Conservation (phyloP, 2,888 invertebrate genomes). For the Tipula lateralis region DNA sequence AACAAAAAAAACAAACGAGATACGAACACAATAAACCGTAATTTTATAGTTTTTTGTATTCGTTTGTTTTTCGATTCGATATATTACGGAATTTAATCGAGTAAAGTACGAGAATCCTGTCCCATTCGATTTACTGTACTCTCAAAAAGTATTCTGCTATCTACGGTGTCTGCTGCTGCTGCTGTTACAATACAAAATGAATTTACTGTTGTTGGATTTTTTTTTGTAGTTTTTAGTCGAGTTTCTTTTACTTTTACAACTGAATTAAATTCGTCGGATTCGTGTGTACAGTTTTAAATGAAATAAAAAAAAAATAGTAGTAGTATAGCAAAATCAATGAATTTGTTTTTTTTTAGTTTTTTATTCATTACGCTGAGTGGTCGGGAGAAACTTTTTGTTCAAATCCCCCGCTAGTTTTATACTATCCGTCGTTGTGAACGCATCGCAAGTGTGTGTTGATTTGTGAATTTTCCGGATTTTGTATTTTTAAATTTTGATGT, state of each 20-base stretch:
- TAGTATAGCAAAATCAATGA: constrained; percentile 27
- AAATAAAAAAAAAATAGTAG: neutral
- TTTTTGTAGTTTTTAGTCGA: neutral
- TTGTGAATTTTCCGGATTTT: neutral
- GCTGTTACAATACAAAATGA: constrained; percentile 15
- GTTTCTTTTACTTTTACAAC: neutral
- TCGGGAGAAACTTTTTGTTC: constrained; percentile 20
- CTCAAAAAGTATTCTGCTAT: neutral
- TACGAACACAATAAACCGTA: neutral
- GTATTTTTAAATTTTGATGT: neutral
- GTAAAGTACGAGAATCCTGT: constrained; percentile 20
- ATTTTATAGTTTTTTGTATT: neutral
- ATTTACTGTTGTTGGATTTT: constrained; percentile 1
- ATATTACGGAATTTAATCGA: constrained; percentile 27
- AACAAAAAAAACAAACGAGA: neutral
- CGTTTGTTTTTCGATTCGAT: neutral
- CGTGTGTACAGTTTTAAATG: constrained; percentile 20
- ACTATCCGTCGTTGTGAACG: constrained; percentile 27
- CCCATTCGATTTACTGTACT: constrained; percentile 12
- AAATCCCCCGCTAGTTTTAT: constrained; percentile 26
- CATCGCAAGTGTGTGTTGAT: neutral
- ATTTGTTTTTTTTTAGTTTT: neutral
- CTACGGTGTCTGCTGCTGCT: neutral
- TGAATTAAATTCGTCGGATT: neutral
- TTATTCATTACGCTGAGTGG: constrained; percentile 6